Base-by-base conservation (phyloP, 2,113 vertebrate species). In the Chroicocephalus ridibundus region DNA sequence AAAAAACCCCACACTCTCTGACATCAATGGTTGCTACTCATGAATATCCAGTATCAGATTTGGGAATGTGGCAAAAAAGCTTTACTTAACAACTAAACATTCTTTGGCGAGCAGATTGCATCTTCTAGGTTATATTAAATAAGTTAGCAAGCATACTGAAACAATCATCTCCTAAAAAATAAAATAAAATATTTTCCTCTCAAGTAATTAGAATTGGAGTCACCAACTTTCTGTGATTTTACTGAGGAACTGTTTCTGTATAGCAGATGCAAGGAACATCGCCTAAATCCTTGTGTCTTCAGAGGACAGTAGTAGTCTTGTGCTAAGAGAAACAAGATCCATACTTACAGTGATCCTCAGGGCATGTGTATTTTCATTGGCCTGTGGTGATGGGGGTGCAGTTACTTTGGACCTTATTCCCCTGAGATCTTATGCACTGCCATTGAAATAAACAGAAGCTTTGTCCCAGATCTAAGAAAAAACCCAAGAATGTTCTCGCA, bases 401-500 rank as follows among this genome's bases (percentile, higher is more conserved):
- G 36, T 52, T 81, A n/a, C 44, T 91, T 49, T 52, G 34, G 49
- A 17, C 18, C 5, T 52, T 21, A 83, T 69, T 72, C 68, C 64
- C 32, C 8, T 0, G n/a, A 82, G 75, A 42, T 31, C 38, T 70
- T 52, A 38, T n/a, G 20, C 18, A 46, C 16, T 77, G 46, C 19
- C 42, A 46, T 25, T 82, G 82, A 90, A 85, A 85, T 74, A 85
- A 92, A 88, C 42, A 82, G 62, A 47, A 90, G 22, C 61, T 94
- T 86, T 93, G 79, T 74, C 61, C 31, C 11, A 57, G 31, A 46
- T 40, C 24, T 71, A 52, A 77, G 32, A 27, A 75, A 75, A 83
- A 65, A 15, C 0, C 1, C 14, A 68, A 44, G 66, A 83, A 36
- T 29, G 17, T 75, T 90, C 42, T 52, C 1, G 0, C 3, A 2